These are phyloP conservation scores for Motacilla alba DNA, from an alignment of 2,113 vertebrate species.

Conservation along the genomic window DNA sequence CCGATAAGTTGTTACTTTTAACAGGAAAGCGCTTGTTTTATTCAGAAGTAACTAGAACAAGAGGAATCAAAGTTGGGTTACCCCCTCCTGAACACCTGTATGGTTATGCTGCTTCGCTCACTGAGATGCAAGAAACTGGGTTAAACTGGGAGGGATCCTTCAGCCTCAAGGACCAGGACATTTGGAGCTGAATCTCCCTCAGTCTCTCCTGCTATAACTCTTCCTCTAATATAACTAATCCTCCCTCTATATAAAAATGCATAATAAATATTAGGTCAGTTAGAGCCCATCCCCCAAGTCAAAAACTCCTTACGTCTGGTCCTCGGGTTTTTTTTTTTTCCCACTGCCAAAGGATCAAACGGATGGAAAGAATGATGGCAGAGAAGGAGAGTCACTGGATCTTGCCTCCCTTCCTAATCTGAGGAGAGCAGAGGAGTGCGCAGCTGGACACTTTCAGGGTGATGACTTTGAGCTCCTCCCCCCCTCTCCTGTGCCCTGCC, in stretches of 20 bases:
- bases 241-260: not conserved
- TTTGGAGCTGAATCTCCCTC: not conserved
- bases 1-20: not conserved
- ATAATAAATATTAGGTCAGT: not conserved
- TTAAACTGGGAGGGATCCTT: not conserved
- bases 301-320: not conserved
- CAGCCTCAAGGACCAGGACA: not conserved
- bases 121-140: rapidly evolving
- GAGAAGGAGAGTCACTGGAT: not conserved
- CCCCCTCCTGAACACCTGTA: not conserved
- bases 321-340: not conserved
- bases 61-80: not conserved
- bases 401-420: not conserved
- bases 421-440: not conserved
- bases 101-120: not conserved
- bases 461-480: not conserved
- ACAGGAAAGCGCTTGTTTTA: not conserved
- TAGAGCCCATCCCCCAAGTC: not conserved
- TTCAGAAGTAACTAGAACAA: not conserved
- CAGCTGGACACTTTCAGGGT: not conserved
- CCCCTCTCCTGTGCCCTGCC: not conserved
- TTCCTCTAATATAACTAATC: not conserved
- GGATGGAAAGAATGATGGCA: not conserved
- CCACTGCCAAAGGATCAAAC: not conserved
- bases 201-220: not conserved